phyloP scores from a whole-genome alignment of 2,113 vertebrate genomes.

The rat (Rattus norvegicus) region GRCr8 NC_086031.1:33360501-33361000 shows the following conservation, averaged over 20 bases:
- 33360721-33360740: neutral
- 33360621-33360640: neutral
- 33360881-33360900: neutral
- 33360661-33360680: too few relatives aligned
- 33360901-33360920: slow-evolving; percentile 24
- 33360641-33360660: too few relatives aligned
- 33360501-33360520: neutral
- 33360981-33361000: neutral
- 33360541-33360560: neutral
- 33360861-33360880: neutral
- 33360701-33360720: slow-evolving; percentile 34
- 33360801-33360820: slow-evolving; percentile 2
- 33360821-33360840: neutral
- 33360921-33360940: slow-evolving; percentile 26
- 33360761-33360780: neutral
- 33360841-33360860: neutral
- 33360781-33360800: neutral
- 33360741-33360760: neutral
- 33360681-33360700: neutral
- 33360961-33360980: slow-evolving; percentile 7
- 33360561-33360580: neutral
- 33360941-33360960: neutral
- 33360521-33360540: neutral
- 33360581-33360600: neutral
- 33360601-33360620: neutral